A percentile compares a stretch with the other conserved stretches of the same genome.
Evolutionary conservation across 2,797 vertebrate genomes (phyloP).

Genomic region (Xyrichtys novacula): DNA sequence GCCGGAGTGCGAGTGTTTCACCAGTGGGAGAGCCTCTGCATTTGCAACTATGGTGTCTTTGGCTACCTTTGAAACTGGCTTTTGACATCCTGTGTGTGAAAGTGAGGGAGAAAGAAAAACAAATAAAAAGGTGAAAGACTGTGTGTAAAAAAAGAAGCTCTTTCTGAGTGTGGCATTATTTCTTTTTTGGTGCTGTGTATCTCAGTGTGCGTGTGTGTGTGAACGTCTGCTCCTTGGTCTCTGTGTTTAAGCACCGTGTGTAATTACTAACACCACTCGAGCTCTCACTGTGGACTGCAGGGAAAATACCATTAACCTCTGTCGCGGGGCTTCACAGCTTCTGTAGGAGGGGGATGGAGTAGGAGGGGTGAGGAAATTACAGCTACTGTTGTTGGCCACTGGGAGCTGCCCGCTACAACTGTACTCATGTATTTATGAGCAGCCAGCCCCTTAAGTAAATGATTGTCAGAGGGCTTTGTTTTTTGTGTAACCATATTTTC

Average conservation of each 20-base stretch:
- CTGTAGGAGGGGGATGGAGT: constrained; percentile 21
- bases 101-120: neutral
- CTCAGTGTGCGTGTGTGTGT: constrained; percentile 29
- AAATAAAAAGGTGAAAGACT: neutral
- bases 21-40: neutral
- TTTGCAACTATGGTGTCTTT: constrained; percentile 7
- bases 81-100: neutral
- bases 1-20: constrained; percentile 4
- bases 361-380: constrained; percentile 18
- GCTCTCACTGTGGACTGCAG: constrained; percentile 58
- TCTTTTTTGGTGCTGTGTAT: constrained; percentile 20
- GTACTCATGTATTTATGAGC: constrained; percentile 33
- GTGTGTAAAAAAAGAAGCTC: constrained; percentile 14
- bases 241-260: constrained; percentile 51
- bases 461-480: neutral
- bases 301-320: constrained; percentile 78
- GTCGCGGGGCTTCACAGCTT: constrained; percentile 57
- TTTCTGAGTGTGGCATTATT: constrained; percentile 6
- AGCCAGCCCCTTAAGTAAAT: no score
- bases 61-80: neutral
- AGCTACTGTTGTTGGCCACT: constrained; percentile 29
- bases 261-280: constrained; percentile 68
- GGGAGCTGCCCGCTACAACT: constrained; percentile 42
- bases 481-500: neutral
- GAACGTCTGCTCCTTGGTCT: constrained; percentile 10